These are phyloP conservation scores for Zingel zingel DNA, from an alignment of 2,113 vertebrate genomes.

Conservation along the genomic window DNA sequence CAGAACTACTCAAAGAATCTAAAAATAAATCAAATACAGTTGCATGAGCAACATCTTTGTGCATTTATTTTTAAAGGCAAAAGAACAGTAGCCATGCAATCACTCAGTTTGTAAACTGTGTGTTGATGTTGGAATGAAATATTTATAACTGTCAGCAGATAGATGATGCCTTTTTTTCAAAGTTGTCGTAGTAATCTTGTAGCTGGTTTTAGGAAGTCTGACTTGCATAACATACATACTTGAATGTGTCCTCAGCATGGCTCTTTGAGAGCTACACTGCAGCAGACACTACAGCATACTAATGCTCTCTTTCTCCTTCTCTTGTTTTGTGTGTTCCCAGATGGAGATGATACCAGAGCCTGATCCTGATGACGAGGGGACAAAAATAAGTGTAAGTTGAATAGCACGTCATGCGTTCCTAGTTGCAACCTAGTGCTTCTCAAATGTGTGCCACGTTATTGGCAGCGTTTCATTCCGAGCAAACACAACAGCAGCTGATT, in stretches of 20 bases:
- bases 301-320: constrained; percentile 30
- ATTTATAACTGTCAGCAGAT: constrained; percentile 51
- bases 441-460: not conserved
- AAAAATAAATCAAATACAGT: constrained; percentile 58
- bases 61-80: constrained; percentile 49
- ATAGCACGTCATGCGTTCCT: not conserved
- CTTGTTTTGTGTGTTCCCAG: constrained; percentile 67
- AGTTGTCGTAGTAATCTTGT: constrained; percentile 13
- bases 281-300: constrained; percentile 5
- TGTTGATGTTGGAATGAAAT: constrained; percentile 54
- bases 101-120: constrained; percentile 40
- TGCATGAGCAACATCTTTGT: constrained; percentile 27
- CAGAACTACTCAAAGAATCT: constrained; percentile 52
- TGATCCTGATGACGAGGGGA: constrained; percentile 85
- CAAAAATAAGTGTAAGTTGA: constrained; percentile 87
- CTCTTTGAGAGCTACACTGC: not conserved
- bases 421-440: not conserved
- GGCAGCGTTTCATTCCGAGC: constrained; percentile 8
- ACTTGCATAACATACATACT: constrained; percentile 8
- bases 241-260: not conserved
- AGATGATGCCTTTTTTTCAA: constrained; percentile 22
- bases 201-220: constrained; percentile 22
- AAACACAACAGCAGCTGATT: constrained; percentile 72
- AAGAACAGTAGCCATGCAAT: constrained; percentile 24
- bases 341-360: constrained; percentile 82